Conservation (phyloP, 2,888 invertebrate genomes). For the Drosophila birchii region DNA sequence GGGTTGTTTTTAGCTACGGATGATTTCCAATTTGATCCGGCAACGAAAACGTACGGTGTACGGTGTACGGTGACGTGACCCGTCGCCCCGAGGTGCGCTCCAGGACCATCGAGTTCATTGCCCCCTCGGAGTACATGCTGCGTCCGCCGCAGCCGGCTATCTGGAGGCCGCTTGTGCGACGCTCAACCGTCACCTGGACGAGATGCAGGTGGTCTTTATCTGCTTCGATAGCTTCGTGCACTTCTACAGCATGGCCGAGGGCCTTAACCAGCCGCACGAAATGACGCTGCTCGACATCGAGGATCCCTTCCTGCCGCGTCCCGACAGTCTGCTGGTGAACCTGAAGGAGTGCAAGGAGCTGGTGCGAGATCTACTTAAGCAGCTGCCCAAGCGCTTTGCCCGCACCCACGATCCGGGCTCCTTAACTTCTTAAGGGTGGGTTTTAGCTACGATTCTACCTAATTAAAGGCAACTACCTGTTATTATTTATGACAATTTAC, state of each 20-base stretch:
- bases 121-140: conserved; percentile 98
- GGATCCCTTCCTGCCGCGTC: conserved; percentile 97
- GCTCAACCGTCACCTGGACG: conserved; percentile 91
- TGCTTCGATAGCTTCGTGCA: conserved; percentile 96
- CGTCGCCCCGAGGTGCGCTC: conserved; percentile 97
- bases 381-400: conserved; percentile 91
- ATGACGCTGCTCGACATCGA: conserved; percentile 97
- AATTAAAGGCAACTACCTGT: neutral
- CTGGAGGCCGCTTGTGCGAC: conserved; percentile 91
- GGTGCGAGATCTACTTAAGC: conserved; percentile 90
- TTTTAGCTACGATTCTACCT: neutral
- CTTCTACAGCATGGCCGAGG: conserved; percentile 95
- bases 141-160: conserved; percentile 98
- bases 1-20: too few relatives aligned
- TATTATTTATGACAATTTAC: too few relatives aligned
- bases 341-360: conserved; percentile 93
- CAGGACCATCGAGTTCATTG: conserved; percentile 99
- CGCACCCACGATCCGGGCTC: conserved; percentile 90
- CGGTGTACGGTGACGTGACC: conserved; percentile 98
- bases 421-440: conserved; percentile 6
- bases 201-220: conserved; percentile 96
- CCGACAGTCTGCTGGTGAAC: conserved; percentile 96
- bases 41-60: conserved; percentile 97
- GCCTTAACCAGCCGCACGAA: conserved; percentile 93
- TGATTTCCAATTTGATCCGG: conserved; percentile 99